Evolutionary conservation across 2,113 vertebrate species (phyloP).

Genomic region (Chlorodrepanis virens): DNA sequence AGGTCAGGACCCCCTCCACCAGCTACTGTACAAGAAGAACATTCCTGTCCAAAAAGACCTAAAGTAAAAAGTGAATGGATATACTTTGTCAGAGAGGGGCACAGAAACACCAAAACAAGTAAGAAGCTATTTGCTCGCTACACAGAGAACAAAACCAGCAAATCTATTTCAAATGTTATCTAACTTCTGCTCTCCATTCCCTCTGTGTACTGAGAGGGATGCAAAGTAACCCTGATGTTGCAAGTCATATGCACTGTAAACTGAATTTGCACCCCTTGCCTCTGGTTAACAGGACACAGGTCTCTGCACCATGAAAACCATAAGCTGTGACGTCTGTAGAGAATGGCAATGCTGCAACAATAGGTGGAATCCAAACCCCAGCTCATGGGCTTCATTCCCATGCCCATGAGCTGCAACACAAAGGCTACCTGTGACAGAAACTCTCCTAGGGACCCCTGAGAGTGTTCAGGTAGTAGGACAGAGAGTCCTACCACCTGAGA

Average conservation of each 20-base stretch:
- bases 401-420: accelerated
- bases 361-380: background rate
- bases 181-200: background rate
- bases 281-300: background rate
- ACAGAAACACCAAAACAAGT: background rate
- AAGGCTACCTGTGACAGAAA: background rate
- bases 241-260: background rate
- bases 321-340: background rate
- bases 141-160: background rate
- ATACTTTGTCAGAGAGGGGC: background rate
- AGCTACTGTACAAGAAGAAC: background rate
- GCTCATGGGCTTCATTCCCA: background rate
- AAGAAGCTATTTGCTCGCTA: background rate
- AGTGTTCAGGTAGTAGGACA: background rate
- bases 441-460: background rate
- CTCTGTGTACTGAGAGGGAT: background rate
- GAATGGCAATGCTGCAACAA: background rate
- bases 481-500: background rate
- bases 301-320: background rate
- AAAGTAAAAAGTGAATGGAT: background rate
- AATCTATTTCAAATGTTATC: background rate
- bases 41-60: background rate
- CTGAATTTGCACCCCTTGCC: background rate
- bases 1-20: background rate
- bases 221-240: background rate